phyloP scores from a whole-genome alignment of 1,140 invertebrate genomes.

The Magallana angulata region DNA sequence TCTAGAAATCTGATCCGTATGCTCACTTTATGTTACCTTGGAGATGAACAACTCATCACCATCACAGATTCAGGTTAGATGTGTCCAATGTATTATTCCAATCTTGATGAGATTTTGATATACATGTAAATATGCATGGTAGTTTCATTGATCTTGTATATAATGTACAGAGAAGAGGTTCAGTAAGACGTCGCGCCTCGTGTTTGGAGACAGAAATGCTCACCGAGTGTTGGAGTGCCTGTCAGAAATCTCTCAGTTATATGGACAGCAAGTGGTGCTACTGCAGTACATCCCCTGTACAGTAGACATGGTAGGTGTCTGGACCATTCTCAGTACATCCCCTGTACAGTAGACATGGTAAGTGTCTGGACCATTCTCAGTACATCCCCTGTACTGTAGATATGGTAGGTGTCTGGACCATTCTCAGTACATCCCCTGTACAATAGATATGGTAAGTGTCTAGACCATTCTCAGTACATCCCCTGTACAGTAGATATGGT shows the following conservation, averaged over 20 bases:
- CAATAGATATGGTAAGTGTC: no score
- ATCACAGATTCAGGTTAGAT: slow-evolving; percentile 63
- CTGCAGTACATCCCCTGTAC: slow-evolving; percentile 97
- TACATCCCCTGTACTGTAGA: no score
- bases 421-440: no score
- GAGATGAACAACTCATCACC: slow-evolving; percentile 87
- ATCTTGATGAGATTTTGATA: not conserved
- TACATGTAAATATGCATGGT: no score
- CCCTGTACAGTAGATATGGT: no score
- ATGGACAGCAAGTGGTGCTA: slow-evolving; percentile 95
- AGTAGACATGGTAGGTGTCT: slow-evolving; percentile 84
- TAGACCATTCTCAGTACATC: no score
- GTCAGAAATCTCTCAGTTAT: slow-evolving; percentile 90
- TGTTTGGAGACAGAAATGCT: slow-evolving; percentile 90
- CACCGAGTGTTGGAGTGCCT: slow-evolving; percentile 92
- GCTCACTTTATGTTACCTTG: slow-evolving; percentile 95
- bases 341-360: no score
- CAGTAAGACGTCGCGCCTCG: slow-evolving; percentile 68
- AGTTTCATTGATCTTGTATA: no score
- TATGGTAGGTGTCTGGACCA: no score
- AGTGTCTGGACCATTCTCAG: no score
- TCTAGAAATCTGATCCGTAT: slow-evolving; percentile 95
- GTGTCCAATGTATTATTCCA: not conserved
- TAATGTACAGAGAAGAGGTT: slow-evolving; percentile 57
- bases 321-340: not conserved